Conservation (phyloP, 2,797 vertebrate genomes). For the Lutjanus argentimaculatus region DNA sequence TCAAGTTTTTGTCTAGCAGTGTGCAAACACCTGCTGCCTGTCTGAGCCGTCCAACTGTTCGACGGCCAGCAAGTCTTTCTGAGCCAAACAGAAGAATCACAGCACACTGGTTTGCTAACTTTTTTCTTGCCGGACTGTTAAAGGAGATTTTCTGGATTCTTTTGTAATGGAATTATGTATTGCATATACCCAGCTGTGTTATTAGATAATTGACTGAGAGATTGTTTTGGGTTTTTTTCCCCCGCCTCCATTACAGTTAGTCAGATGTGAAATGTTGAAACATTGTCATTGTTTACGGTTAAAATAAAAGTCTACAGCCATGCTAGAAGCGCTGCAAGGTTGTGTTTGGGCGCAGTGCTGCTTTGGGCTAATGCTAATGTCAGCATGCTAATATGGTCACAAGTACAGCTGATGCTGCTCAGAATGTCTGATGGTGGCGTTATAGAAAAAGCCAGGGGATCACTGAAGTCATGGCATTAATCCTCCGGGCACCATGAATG, state of each 20-base stretch:
- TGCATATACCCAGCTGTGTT: not conserved
- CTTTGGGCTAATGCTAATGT: not conserved
- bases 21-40: conserved; percentile 27
- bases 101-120: not conserved
- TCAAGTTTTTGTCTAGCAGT: conserved; percentile 17
- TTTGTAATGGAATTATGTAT: not conserved
- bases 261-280: not conserved
- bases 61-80: not conserved
- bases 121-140: not conserved
- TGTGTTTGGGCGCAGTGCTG: no score
- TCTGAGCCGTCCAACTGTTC: conserved; percentile 11
- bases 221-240: not conserved
- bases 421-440: not conserved
- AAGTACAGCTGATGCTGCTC: no score
- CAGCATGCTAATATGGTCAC: no score
- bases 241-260: not conserved
- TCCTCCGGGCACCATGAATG: not conserved
- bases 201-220: not conserved
- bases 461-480: not conserved
- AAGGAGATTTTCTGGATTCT: not conserved
- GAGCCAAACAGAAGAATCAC: not conserved
- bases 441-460: not conserved
- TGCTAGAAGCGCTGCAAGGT: no score
- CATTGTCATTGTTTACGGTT: no score
- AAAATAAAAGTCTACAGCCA: no score